A percentile compares a stretch with the other conserved stretches of the same genome.
These are phyloP conservation scores for Rhyacophila evoluta DNA, from an alignment of 2,888 invertebrate species.

Conservation along the genomic window DNA sequence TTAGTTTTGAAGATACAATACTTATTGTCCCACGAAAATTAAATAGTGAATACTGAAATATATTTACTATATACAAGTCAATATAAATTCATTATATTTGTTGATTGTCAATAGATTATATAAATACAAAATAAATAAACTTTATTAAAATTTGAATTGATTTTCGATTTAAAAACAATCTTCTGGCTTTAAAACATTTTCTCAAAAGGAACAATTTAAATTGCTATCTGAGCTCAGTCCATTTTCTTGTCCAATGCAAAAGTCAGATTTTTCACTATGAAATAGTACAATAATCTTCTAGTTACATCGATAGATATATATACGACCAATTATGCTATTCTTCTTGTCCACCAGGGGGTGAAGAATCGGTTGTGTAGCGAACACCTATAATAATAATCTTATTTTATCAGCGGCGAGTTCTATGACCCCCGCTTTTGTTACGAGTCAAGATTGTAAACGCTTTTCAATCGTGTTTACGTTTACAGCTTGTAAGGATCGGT, in stretches of 20 bases:
- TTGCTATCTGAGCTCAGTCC: neutral
- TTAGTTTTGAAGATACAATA: too few relatives aligned
- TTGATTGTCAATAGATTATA: too few relatives aligned
- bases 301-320: neutral
- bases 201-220: neutral
- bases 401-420: neutral
- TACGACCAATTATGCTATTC: neutral
- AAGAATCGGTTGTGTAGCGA: neutral
- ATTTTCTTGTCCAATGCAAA: neutral
- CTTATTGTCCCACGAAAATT: too few relatives aligned
- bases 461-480: neutral
- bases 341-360: conserved; percentile 14
- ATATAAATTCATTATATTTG: too few relatives aligned
- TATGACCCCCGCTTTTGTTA: neutral
- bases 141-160: too few relatives aligned
- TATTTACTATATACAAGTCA: too few relatives aligned
- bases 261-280: neutral
- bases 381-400: neutral
- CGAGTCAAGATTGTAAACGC: neutral
- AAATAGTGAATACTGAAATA: too few relatives aligned
- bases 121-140: too few relatives aligned
- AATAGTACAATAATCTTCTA: neutral
- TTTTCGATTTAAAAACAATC: too few relatives aligned
- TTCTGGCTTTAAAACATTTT: too few relatives aligned
- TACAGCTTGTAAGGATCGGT: neutral